phyloP scores from a whole-genome alignment of 2,113 vertebrate species.

The Rhynchopsitta pachyrhyncha region DNA sequence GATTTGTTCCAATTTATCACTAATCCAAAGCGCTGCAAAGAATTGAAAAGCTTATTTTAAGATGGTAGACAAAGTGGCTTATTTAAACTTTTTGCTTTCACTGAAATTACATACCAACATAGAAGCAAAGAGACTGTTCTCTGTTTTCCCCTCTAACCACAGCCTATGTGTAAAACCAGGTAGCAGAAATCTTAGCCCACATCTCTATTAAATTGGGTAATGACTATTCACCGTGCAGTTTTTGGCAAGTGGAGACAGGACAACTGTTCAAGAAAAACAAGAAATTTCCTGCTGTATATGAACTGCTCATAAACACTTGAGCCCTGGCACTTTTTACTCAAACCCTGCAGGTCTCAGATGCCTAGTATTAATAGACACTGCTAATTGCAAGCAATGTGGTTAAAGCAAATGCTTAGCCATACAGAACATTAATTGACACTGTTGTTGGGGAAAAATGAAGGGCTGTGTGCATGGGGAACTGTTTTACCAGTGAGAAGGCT shows the following conservation, averaged over 20 bases:
- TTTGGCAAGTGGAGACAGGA: slow-evolving; percentile 52
- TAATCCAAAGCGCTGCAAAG: background rate
- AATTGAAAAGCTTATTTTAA: slow-evolving; percentile 7
- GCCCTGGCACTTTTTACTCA: slow-evolving; percentile 48
- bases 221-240: slow-evolving; percentile 44
- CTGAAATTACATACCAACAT: slow-evolving; percentile 11
- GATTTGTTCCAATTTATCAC: background rate
- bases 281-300: slow-evolving; percentile 62
- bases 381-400: slow-evolving; percentile 57
- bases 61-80: background rate
- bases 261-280: slow-evolving; percentile 64
- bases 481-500: background rate
- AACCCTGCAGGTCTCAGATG: slow-evolving; percentile 43
- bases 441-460: background rate
- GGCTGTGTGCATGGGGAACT: background rate
- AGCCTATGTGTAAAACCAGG: slow-evolving; percentile 53
- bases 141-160: slow-evolving; percentile 37
- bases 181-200: slow-evolving; percentile 55
- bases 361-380: slow-evolving; percentile 53
- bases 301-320: slow-evolving; percentile 67
- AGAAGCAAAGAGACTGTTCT: slow-evolving; percentile 40
- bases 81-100: background rate
- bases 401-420: slow-evolving; percentile 17
- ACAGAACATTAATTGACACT: slow-evolving; percentile 22
- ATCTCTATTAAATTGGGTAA: slow-evolving; percentile 63